Percentiles rank a stretch among this genome's conserved stretches.
phyloP scores from a whole-genome alignment of 2,113 vertebrate species.

The Phoxinus phoxinus region DNA sequence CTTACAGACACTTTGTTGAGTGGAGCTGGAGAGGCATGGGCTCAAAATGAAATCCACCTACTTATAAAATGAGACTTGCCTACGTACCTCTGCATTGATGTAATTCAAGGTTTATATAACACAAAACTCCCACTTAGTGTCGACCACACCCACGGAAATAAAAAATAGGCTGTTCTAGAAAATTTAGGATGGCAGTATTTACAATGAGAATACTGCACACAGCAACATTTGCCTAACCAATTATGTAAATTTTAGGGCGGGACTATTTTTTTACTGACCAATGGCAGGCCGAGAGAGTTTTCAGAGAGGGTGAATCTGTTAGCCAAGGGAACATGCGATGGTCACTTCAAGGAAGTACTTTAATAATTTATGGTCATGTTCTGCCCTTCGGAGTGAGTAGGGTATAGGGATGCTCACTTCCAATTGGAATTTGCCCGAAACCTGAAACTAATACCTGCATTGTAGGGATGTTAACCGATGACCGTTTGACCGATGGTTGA shows the following conservation, averaged over 20 bases:
- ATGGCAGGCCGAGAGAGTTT: background rate
- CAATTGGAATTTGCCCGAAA: no score
- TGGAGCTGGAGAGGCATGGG: constrained; percentile 51
- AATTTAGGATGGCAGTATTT: constrained; percentile 24
- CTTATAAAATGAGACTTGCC: constrained; percentile 61
- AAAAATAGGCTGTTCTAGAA: constrained; percentile 35
- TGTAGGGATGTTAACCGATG: no score
- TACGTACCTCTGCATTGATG: constrained; percentile 67
- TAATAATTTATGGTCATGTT: no score
- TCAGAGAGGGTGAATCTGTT: no score
- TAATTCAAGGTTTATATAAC: constrained; percentile 73
- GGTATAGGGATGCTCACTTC: no score
- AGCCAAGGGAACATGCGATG: no score
- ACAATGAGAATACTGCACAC: constrained; percentile 22
- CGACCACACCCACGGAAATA: constrained; percentile 43
- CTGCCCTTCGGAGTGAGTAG: no score
- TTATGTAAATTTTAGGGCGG: background rate
- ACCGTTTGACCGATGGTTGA: no score
- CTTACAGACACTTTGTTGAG: constrained; percentile 48
- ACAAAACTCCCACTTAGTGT: constrained; percentile 56
- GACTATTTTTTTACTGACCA: background rate
- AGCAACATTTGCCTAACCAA: background rate
- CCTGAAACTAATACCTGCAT: no score
- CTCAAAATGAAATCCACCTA: constrained; percentile 71
- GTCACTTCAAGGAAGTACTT: no score